phyloP scores from a whole-genome alignment of 2,113 vertebrate genomes.

The Xyrauchen texanus region DNA sequence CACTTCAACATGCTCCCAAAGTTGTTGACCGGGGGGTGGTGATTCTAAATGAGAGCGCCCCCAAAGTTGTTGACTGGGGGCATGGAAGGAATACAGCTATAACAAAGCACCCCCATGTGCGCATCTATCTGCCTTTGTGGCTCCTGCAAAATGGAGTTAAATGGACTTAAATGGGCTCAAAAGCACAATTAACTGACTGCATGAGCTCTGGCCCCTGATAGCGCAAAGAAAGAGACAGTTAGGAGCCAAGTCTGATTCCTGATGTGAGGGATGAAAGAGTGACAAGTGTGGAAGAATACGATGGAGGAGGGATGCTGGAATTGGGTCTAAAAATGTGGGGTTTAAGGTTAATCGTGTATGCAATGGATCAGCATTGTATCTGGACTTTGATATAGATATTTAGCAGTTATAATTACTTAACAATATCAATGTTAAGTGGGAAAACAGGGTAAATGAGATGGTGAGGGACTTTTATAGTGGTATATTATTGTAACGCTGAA shows the following conservation, averaged over 20 bases:
- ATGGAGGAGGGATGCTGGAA: not conserved
- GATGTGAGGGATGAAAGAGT: constrained; percentile 20
- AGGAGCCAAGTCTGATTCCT: constrained; percentile 23
- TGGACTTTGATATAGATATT: constrained; percentile 26
- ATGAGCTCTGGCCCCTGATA: constrained; percentile 5
- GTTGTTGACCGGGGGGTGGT: no score
- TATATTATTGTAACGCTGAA: no score
- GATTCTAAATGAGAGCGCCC: no score
- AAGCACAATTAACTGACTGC: constrained; percentile 26
- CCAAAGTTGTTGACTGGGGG: no score
- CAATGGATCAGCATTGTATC: constrained; percentile 35
- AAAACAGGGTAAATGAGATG: no score
- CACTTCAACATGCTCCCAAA: no score
- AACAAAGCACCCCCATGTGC: constrained; percentile 19
- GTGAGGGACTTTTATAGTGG: no score
- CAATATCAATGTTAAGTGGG: no score
- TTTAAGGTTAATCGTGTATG: constrained; percentile 38
- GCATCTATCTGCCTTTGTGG: constrained; percentile 30
- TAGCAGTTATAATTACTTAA: not conserved
- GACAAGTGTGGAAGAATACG: not conserved
- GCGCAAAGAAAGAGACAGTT: not conserved
- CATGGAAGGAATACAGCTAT: constrained; percentile 1
- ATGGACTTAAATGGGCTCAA: constrained; percentile 52
- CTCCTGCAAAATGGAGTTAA: constrained; percentile 44
- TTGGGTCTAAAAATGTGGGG: not conserved